Evolutionary conservation across 2,113 vertebrate genomes (phyloP).

Genomic region (Aplodontia rufa): DNA sequence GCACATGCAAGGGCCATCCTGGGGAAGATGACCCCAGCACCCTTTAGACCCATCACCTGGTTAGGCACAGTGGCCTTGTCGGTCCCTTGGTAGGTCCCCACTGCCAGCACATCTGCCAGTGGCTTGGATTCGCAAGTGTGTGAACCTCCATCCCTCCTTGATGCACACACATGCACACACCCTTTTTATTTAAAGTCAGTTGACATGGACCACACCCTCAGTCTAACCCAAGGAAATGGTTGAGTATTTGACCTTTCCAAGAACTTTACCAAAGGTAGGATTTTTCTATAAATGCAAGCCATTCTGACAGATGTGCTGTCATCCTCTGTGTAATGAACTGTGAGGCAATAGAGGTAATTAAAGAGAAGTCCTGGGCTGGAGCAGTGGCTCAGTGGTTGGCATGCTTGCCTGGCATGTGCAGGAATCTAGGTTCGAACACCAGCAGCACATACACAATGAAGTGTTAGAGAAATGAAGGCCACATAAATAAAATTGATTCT

Average conservation of each 20-base stretch:
- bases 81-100: neutral
- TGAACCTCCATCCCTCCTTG: neutral
- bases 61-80: neutral
- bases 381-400: too few relatives aligned
- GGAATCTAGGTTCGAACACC: too few relatives aligned
- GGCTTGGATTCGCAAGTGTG: neutral
- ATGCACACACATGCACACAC: neutral
- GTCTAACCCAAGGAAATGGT: neutral
- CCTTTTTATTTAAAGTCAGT: neutral
- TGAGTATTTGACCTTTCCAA: neutral
- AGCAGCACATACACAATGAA: too few relatives aligned
- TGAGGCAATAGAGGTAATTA: neutral
- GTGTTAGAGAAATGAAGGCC: too few relatives aligned
- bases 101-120: neutral
- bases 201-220: neutral
- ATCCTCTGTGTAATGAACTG: neutral
- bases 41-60: too few relatives aligned
- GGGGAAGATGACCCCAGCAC: neutral
- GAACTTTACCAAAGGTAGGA: neutral
- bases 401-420: too few relatives aligned
- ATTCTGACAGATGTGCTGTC: neutral
- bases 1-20: neutral
- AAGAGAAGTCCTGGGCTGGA: neutral
- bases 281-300: neutral
- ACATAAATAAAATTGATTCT: too few relatives aligned